Base-by-base conservation (phyloP, 2,888 invertebrate genomes). In the Acanthosepion esculentum region DNA sequence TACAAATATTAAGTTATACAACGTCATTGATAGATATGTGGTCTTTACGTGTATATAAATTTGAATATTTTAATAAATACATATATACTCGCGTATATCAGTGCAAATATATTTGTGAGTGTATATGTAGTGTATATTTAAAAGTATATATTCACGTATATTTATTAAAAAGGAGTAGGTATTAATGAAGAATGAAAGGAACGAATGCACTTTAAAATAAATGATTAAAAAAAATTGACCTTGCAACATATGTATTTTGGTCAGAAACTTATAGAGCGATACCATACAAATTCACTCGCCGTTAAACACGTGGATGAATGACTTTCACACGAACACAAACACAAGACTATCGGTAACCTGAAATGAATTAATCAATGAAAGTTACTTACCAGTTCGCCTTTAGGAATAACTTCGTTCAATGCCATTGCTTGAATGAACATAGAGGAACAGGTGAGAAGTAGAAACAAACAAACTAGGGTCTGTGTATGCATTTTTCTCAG, bases 341-440 rank as follows among this genome's bases (percentile, higher is more conserved):
- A 91, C 20, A 23, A 91, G 29, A 91, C 50, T 50, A 41, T 50
- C 50, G 50, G 15, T 50, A 50, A 50, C 15, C 10, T 50, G 50
- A 50, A 50, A 50, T 15, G 7, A 50, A 50, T 50, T 8, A 92
- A 92, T 50, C 15, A 92, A 92, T 92, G 29, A 92, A 20, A 23
- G 3, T 10, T 92, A 92, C 92, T 92, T 92, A 92, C 92, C 92
- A 92, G 41, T 92, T 92, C 92, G 29, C 48, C 29, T 92, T 92
- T 92, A 33, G 92, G 48, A 10, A 92, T 26, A 10, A 92, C 92
- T 92, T 92, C 92, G 29, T 92, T 92, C 48, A 92, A 33, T 26
- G 92, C 92, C 92, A 92, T 92, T 26, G 92, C 92, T 92, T 92
- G 48, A 50, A 50, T 50, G 48, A 48, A 92, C 92, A 92, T 92